Base-by-base conservation (phyloP, 2,797 vertebrate species). In the Sardinella longiceps region DNA sequence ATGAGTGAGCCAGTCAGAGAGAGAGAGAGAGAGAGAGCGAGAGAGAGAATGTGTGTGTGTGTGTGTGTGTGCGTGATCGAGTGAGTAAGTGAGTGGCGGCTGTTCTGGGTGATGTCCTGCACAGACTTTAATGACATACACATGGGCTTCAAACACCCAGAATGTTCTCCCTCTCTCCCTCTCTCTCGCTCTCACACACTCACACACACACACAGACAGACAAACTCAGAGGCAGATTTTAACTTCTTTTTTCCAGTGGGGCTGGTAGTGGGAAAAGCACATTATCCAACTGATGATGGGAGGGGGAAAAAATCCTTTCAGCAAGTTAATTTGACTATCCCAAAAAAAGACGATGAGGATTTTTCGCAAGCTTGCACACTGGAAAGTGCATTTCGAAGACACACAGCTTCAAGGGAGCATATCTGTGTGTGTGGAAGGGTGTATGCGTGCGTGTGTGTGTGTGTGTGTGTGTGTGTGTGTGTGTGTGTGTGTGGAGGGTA, bases 321-420 rank as follows among this genome's bases (percentile, higher is more conserved):
- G 63, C 30, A 33, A 70, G 63, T 33, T 70, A 15, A 70, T 70
- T 70, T 70, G 30, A 70, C 63, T 33, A 30, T 70, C 30, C 2
- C 1, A 15, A 63, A 20, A 80, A 53, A 3, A 45, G 4, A 15
- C 37, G 23, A 3, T 1, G n/a, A 45, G n/a, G 15, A 84, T 56
- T 80, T 84, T 56, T 33, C 18, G 50, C 37, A 2, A 58, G 83
- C 37, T 58, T 80, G 74, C 74, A 58, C 83, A 84, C 56, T 80
- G 43, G 12, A 56, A 77, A 56, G 28, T 80, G 33, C 70, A 84
- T 56, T 80, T 80, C 50, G 63, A 33, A 43, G 83, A 84, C 74
- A 43, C 70, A 5, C n/a, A 23, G 48, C 48, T 51, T 74, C 28
- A 66, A 66, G 56, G 56, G 23, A 7, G 56, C 9, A 25, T 58